A percentile compares a stretch with the other conserved stretches of the same genome.
Evolutionary conservation across 2,888 invertebrate species (phyloP).

Genomic region (Cephus spinipes): DNA sequence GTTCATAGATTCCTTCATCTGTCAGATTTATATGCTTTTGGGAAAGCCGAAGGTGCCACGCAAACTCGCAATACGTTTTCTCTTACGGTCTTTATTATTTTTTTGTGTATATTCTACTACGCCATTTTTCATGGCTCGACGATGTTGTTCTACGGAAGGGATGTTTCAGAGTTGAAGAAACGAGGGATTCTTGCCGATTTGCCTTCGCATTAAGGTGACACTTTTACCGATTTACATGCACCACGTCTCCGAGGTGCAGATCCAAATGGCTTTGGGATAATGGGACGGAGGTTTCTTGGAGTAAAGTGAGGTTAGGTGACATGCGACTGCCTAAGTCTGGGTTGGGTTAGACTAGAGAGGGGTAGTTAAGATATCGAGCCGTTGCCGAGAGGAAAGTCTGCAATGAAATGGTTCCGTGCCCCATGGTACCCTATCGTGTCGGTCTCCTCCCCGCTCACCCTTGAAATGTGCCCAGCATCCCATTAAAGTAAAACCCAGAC

Average conservation of each 20-base stretch:
- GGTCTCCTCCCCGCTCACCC: neutral
- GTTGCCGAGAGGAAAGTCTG: neutral
- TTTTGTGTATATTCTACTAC: neutral
- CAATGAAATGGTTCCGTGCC: slow-evolving; percentile 2
- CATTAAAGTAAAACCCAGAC: neutral
- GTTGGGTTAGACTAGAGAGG: slow-evolving; percentile 28
- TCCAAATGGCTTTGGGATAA: slow-evolving; percentile 10
- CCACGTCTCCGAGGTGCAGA: neutral
- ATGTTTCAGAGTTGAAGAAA: neutral
- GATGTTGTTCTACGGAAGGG: neutral
- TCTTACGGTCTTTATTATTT: neutral
- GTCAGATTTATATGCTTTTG: slow-evolving; percentile 49
- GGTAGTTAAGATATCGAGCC: slow-evolving; percentile 42
- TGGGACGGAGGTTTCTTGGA: neutral
- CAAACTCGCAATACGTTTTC: neutral
- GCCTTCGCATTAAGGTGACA: neutral
- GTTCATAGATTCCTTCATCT: slow-evolving; percentile 58
- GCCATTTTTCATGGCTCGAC: neutral
- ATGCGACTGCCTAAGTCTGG: slow-evolving; percentile 17
- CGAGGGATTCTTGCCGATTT: no score
- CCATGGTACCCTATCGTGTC: neutral
- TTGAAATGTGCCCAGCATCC: neutral
- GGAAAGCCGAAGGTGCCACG: slow-evolving; percentile 3
- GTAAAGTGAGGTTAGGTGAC: slow-evolving; percentile 4
- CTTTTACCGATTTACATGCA: slow-evolving; percentile 4